Base-by-base conservation (phyloP, 23 tunicate genomes). In the Pegea sp. region DNA sequence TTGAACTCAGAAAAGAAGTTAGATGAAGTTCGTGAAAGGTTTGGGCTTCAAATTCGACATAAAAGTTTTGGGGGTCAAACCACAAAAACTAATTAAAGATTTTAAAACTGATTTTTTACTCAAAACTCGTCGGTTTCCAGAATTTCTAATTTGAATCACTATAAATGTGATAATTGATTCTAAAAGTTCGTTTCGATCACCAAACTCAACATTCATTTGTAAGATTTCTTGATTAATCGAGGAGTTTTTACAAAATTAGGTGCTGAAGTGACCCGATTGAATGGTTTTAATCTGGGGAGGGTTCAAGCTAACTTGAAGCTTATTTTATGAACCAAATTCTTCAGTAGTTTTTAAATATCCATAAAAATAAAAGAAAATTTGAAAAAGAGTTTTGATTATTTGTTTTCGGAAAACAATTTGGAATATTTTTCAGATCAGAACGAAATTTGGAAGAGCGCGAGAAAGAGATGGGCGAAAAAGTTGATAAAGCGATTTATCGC, bases 401-500 rank as follows among this genome's bases (percentile, higher is more conserved):
- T 7, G 8, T 51, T 16, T 20, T 51, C 8, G 8, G 56, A 5
- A 20, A 58, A 19, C 21, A 4, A 32, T 5, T 11, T 5, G 20
- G 11, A 13, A 22, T 44, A 3, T n/a, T 18, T 44, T 29, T 3
- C 30, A 76, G 88, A 25, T 64, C 73, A 30, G 95, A 84, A 48
- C 34, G 43, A 28, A 86, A 84, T 26, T 68, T 84, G 54, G 71
- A 68, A 23, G 55, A 26, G 23, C 53, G 80, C 44, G 95, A 84
- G 44, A 30, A 13, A 1, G 76, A 73, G 33, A 84, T 84, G 95
- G 63, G 73, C 4, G 95, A 74, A 34, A 77, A 84, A 58, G 95
- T 84, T 13, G 95, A 84, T 42, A 84, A 84, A 68, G 84, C 84
- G 13, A 84, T 71, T 30, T 84, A 60, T 57, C 76, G 95, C 7